These are phyloP conservation scores for Sapayoa aenigma DNA, from an alignment of 2,113 vertebrate genomes.

Conservation along the genomic window DNA sequence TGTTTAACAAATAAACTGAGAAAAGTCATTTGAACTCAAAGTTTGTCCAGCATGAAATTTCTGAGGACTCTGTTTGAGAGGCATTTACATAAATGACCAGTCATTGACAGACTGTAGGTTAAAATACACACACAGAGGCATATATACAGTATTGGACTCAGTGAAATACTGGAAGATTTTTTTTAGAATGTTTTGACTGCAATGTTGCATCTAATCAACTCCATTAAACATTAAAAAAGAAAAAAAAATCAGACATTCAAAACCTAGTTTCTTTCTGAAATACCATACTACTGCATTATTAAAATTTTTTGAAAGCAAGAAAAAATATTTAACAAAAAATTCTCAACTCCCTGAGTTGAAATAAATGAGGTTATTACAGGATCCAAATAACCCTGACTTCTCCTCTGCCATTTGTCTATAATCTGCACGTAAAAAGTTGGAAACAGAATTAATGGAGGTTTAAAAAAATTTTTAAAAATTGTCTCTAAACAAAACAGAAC, in stretches of 20 bases:
- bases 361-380: background rate
- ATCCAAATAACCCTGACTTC: background rate
- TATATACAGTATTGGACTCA: background rate
- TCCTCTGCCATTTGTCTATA: background rate
- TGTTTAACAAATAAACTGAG: background rate
- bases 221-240: too few relatives aligned
- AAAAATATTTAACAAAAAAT: background rate
- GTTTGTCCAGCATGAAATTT: background rate
- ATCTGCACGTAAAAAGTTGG: background rate
- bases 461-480: background rate
- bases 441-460: background rate
- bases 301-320: background rate
- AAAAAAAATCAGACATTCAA: background rate
- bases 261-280: background rate
- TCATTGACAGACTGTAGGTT: background rate
- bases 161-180: background rate
- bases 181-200: background rate
- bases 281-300: background rate
- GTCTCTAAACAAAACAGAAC: background rate
- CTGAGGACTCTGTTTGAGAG: background rate
- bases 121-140: background rate
- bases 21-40: background rate
- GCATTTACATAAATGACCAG: background rate
- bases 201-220: background rate
- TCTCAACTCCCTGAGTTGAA: background rate